Conservation (phyloP, 2,797 vertebrate species). For the Kryptopterus vitreolus region DNA sequence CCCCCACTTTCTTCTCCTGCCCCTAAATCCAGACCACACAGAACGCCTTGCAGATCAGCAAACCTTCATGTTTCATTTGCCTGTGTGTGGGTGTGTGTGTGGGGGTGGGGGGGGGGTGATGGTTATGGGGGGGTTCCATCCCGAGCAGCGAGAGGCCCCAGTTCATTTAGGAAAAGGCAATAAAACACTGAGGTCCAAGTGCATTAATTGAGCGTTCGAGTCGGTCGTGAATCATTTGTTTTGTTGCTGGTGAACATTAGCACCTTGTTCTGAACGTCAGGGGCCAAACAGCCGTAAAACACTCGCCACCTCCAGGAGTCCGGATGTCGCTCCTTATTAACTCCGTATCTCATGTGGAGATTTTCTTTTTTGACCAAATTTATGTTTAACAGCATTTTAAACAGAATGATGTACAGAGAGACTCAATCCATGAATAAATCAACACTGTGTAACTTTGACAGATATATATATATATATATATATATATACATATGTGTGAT, state of each 20-base stretch:
- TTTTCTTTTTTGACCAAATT: background rate
- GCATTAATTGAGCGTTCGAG: conserved; percentile 71
- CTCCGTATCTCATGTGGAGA: background rate
- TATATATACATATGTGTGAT: too few relatives aligned
- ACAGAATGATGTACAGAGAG: too few relatives aligned
- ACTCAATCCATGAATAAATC: too few relatives aligned
- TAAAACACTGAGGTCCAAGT: conserved; percentile 65
- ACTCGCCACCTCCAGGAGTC: conserved; percentile 34
- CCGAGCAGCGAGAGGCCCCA: conserved; percentile 49
- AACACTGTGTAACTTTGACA: too few relatives aligned
- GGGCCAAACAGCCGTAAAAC: conserved; percentile 19
- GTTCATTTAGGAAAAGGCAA: conserved; percentile 70
- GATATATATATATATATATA: too few relatives aligned
- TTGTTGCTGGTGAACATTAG: conserved; percentile 49
- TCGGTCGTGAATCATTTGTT: conserved; percentile 57
- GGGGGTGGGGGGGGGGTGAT: conserved; percentile 60
- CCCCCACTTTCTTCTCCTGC: background rate
- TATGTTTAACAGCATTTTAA: too few relatives aligned
- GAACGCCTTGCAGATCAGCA: conserved; percentile 66
- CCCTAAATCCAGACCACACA: conserved; percentile 70
- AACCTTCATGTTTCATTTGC: conserved; percentile 63
- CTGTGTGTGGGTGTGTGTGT: too few relatives aligned
- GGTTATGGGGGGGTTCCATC: conserved; percentile 46
- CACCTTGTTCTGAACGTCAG: conserved; percentile 49
- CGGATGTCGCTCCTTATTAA: conserved; percentile 23